Percentiles rank a stretch among this genome's conserved stretches.
Evolutionary conservation across 2,888 invertebrate species (phyloP).

Genomic region (Philonicus albiceps): DNA sequence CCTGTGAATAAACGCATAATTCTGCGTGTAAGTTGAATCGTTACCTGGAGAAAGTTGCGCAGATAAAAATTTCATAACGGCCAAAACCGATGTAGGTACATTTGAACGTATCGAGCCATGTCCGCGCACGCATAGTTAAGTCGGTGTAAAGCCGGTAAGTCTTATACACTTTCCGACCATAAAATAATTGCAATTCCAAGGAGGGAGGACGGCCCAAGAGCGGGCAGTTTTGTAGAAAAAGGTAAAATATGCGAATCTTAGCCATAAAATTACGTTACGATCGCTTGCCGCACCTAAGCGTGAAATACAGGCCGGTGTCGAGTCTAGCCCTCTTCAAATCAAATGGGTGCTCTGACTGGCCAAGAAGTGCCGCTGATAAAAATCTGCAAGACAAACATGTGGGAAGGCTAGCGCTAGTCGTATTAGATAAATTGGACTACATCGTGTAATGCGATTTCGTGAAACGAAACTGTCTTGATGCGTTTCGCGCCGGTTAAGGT

Average conservation of each 20-base stretch:
- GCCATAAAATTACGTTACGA: neutral
- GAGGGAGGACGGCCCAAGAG: neutral
- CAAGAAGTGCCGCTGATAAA: neutral
- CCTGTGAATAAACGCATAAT: neutral
- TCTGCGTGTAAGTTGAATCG: neutral
- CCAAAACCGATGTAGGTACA: neutral
- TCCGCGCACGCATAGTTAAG: neutral
- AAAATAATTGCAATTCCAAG: neutral
- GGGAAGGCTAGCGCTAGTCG: neutral
- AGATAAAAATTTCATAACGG: conserved; percentile 22
- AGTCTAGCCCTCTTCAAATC: neutral
- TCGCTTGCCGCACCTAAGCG: neutral
- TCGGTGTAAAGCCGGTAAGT: neutral
- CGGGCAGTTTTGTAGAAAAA: neutral
- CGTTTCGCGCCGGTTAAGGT: neutral
- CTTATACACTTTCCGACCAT: neutral
- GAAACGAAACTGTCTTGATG: neutral
- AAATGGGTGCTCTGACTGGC: neutral
- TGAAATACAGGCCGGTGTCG: neutral
- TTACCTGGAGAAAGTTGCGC: conserved; percentile 9
- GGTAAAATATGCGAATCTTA: neutral
- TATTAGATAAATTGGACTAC: neutral
- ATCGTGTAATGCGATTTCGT: neutral
- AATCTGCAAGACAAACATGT: neutral
- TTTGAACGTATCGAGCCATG: neutral